These are phyloP conservation scores for Aplidium turbinatum DNA, from an alignment of 23 tunicate genomes.

Conservation along the genomic window DNA sequence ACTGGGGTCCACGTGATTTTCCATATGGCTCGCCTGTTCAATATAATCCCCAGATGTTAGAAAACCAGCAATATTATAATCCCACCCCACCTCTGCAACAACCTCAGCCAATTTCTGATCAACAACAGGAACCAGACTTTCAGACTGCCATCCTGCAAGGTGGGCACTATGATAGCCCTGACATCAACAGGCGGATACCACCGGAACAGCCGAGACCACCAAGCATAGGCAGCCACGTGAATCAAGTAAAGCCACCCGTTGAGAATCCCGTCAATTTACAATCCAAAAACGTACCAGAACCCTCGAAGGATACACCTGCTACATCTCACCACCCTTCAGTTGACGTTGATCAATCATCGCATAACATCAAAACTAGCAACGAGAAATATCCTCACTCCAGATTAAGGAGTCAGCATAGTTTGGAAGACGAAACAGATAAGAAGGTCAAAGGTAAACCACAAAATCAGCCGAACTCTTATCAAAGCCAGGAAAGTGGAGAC, in stretches of 20 bases:
- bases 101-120: background rate
- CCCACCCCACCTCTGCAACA: background rate
- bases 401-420: background rate
- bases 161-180: conserved; percentile 15
- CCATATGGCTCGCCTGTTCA: background rate
- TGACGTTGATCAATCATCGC: background rate
- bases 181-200: background rate
- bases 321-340: background rate
- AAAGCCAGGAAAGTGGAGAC: conserved; percentile 18
- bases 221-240: background rate
- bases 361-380: background rate
- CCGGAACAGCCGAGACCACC: conserved; percentile 1
- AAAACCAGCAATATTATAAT: background rate
- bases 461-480: background rate
- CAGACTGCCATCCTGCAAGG: conserved; percentile 31
- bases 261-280: background rate
- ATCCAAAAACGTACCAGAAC: background rate
- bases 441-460: background rate
- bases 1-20: background rate
- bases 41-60: background rate
- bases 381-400: conserved; percentile 29
- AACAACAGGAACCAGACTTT: conserved; percentile 4
- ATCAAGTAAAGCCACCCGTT: background rate
- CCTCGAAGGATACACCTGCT: background rate
- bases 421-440: background rate